Conservation (phyloP, 2,888 invertebrate genomes). For the Reticulitermes lucifugus region DNA sequence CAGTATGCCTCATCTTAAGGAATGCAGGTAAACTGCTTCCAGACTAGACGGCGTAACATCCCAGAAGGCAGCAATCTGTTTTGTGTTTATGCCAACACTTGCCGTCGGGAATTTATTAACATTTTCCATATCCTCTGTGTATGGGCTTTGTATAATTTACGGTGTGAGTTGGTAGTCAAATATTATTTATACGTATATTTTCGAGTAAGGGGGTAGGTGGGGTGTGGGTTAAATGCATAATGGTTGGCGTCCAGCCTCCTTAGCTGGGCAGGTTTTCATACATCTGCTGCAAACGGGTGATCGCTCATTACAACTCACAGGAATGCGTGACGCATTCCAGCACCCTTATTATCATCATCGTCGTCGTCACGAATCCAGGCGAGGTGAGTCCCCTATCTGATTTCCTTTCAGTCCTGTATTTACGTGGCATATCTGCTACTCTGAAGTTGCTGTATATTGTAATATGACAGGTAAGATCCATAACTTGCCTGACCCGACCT, state of each 20-base stretch:
- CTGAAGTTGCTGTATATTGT: not conserved
- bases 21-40: not conserved
- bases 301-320: slow-evolving; percentile 13
- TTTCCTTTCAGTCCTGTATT: not conserved
- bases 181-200: not conserved
- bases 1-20: not conserved
- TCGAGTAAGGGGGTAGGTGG: not conserved
- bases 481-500: not conserved
- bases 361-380: too few relatives aligned
- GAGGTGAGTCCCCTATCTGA: too few relatives aligned
- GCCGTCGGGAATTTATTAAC: not conserved
- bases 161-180: not conserved
- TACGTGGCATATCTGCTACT: not conserved
- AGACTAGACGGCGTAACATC: too few relatives aligned
- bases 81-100: not conserved
- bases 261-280: not conserved
- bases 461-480: not conserved
- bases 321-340: not conserved
- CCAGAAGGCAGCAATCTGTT: not conserved
- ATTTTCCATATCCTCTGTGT: not conserved
- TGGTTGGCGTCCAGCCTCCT: not conserved
- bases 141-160: not conserved
- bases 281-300: not conserved
- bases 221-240: not conserved
- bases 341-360: too few relatives aligned